Percentiles rank a stretch among this genome's conserved stretches.
These are phyloP conservation scores for Oreonectes daqikongensis DNA, from an alignment of 2,797 vertebrate species.

Conservation along the genomic window DNA sequence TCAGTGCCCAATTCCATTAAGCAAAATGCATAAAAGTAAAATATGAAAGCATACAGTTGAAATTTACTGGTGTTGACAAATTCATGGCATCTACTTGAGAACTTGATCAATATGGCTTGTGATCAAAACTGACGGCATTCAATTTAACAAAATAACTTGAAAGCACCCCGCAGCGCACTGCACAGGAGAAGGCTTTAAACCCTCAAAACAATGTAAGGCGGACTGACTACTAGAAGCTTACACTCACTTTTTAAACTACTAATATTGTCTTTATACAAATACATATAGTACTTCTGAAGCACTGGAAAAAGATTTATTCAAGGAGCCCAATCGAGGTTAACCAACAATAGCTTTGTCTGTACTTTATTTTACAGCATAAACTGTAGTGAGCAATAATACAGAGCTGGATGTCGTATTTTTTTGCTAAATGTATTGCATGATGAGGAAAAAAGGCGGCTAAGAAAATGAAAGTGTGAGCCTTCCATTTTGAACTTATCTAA, in stretches of 20 bases:
- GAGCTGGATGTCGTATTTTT: not conserved
- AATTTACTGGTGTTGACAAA: conserved; percentile 6
- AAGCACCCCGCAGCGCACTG: not conserved
- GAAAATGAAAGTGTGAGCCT: conserved; percentile 27
- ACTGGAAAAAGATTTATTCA: no score
- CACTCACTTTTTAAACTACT: not conserved
- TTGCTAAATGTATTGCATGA: not conserved
- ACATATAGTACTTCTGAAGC: no score
- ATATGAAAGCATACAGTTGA: not conserved
- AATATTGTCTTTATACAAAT: no score
- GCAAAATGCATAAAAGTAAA: not conserved
- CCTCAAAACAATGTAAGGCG: not conserved
- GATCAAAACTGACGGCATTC: conserved; percentile 3
- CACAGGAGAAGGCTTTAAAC: not conserved
- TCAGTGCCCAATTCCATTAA: not conserved
- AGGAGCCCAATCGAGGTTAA: not conserved
- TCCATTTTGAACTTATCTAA: conserved; percentile 46
- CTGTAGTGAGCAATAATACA: not conserved
- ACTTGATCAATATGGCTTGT: conserved; percentile 12
- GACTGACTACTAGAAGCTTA: not conserved
- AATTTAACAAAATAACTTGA: conserved; percentile 1
- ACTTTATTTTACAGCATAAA: not conserved
- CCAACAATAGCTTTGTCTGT: not conserved
- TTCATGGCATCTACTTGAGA: not conserved
- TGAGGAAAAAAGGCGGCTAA: not conserved